A percentile compares a stretch with the other conserved stretches of the same genome.
These are phyloP conservation scores for Parnassius glacialis DNA, from an alignment of 2,888 invertebrate species.

Conservation along the genomic window DNA sequence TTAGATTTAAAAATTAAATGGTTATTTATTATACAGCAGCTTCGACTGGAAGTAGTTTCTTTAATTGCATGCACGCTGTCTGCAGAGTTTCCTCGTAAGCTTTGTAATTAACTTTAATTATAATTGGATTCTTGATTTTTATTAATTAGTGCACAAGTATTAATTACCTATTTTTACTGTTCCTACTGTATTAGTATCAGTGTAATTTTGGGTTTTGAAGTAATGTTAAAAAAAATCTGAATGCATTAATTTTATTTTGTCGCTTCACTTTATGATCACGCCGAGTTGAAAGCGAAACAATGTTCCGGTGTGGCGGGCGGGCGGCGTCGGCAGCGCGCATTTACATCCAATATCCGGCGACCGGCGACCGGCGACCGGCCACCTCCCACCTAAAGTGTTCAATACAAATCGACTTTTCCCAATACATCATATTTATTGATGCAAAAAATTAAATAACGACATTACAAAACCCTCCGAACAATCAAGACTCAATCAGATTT, in stretches of 20 bases:
- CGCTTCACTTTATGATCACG: background rate
- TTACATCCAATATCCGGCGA: constrained; percentile 55
- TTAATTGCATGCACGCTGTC: constrained; percentile 3
- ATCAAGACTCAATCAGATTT: background rate
- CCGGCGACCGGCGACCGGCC: constrained; percentile 30
- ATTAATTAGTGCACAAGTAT: constrained; percentile 14
- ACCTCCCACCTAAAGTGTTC: constrained; percentile 21
- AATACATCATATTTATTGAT: background rate
- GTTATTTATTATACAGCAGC: constrained; percentile 1
- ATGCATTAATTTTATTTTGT: background rate
- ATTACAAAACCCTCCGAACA: background rate
- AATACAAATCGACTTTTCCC: background rate
- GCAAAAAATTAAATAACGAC: background rate
- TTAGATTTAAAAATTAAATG: background rate
- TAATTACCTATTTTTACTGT: background rate
- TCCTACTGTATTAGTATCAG: background rate
- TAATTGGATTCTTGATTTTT: constrained; percentile 13
- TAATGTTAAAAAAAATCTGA: background rate
- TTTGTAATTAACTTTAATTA: constrained; percentile 17
- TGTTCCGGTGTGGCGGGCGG: background rate
- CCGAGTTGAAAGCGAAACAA: background rate
- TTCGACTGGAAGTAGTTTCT: background rate
- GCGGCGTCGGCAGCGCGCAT: constrained; percentile 29
- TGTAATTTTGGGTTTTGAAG: background rate
- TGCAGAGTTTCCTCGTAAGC: background rate